Conservation (phyloP, 1,140 invertebrate species). For the Bathynomus jamesi region DNA sequence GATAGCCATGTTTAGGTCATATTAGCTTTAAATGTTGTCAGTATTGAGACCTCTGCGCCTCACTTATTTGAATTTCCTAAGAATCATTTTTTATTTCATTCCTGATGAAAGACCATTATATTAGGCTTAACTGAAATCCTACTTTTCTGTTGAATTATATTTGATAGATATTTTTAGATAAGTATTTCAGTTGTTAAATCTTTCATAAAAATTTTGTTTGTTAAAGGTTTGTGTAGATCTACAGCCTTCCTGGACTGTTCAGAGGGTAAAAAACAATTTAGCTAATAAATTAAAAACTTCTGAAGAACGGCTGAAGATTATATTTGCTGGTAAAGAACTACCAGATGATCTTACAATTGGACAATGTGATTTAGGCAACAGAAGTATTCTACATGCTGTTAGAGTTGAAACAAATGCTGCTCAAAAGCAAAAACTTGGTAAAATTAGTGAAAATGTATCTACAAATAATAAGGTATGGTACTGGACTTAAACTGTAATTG, state of each 20-base stretch:
- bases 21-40: too few relatives aligned
- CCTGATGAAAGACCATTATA: background rate
- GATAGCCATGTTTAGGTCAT: too few relatives aligned
- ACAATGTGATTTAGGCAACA: conserved; percentile 74
- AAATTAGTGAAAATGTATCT: too few relatives aligned
- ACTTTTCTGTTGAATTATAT: background rate
- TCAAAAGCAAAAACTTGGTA: background rate
- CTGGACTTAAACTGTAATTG: too few relatives aligned
- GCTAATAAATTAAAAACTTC: background rate
- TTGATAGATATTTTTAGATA: background rate
- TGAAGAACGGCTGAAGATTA: conserved; percentile 47
- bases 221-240: background rate
- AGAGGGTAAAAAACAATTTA: background rate
- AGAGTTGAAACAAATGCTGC: conserved; percentile 40
- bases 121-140: background rate
- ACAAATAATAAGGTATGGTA: too few relatives aligned
- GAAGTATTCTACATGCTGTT: conserved; percentile 69
- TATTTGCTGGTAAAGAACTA: conserved; percentile 75
- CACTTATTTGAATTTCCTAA: too few relatives aligned
- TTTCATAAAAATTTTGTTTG: background rate
- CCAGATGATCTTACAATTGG: conserved; percentile 61
- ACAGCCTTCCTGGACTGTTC: background rate
- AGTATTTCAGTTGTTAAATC: background rate
- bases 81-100: too few relatives aligned
- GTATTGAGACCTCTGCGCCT: too few relatives aligned